Evolutionary conservation across 2,797 vertebrate genomes (phyloP), one percentile per base, ranked within the genome.

Genomic region (Labroides dimidiatus): DNA sequence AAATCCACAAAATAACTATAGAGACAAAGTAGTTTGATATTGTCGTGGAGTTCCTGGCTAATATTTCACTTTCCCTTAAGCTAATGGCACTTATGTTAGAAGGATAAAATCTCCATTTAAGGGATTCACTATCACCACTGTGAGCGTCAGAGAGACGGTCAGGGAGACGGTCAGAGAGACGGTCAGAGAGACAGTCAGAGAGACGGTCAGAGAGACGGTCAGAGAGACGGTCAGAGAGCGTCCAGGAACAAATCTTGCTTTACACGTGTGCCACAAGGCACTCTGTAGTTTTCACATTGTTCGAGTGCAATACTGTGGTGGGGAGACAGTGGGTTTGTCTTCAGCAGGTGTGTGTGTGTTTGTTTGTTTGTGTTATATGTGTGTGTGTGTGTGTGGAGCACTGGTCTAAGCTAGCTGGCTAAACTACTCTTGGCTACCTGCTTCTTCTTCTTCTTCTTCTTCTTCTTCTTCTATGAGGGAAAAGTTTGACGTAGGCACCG

Each of bases 11-110:
- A 94, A 94, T 92, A 94, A 93, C 89, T 92, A 91, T 84, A 90
- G 91, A 94, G 92, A 94, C 87, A 90, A 91, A 92, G 91, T 92
- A 72, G 88, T 89, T 88, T 58, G 81, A 92, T 91, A 92, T 76
- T 81, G 86, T 88, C 42, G 82, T 91, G 89, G 84, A 92, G 87
- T 87, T 92, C 87, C 91, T 89, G 88, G 89, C 89, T 87, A 90
- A 91, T 79, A 69, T 81, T 84, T 86, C 75, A 85, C 77, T 89
- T 81, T 87, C 86, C 77, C 81, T 81, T 85, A 89, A 91, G 90
- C 92, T 94, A 95, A 94, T 94, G 94, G 94, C 94, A 95, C 94
- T 94, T 95, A 93, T 91, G 92, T 93, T 93, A 80, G 84, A 91
- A 86, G 85, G 88, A 89, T 87, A 87, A 89, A 85, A 87, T 91